phyloP scores from a whole-genome alignment of 2,797 vertebrate species.

The Calcarius lapponicus region DNA sequence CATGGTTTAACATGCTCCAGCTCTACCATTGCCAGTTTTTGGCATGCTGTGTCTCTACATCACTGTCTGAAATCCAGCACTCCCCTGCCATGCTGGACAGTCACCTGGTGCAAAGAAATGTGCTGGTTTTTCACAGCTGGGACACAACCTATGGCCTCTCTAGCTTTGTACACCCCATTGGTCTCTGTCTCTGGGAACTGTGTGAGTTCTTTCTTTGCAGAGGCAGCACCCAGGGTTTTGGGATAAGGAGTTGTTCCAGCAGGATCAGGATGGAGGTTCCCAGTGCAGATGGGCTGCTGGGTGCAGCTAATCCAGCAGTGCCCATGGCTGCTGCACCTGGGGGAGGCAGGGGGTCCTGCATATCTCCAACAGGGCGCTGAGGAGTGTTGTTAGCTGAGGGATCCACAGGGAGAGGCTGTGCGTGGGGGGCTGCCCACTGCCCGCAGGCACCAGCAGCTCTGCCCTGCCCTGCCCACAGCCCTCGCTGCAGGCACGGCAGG shows the following conservation, averaged over 20 bases:
- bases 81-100: not conserved
- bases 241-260: not conserved
- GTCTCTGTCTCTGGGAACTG: not conserved
- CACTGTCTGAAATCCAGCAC: not conserved
- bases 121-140: not conserved
- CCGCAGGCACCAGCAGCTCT: fast-evolving
- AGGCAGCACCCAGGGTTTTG: not conserved
- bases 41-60: not conserved
- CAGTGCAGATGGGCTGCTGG: not conserved
- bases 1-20: not conserved
- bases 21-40: not conserved
- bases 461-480: not conserved
- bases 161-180: not conserved
- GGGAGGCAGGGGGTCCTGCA: not conserved
- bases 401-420: not conserved
- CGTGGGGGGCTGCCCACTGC: not conserved
- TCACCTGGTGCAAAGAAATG: not conserved
- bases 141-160: not conserved
- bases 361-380: not conserved
- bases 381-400: not conserved
- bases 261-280: not conserved
- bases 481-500: fast-evolving
- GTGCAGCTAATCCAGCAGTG: not conserved
- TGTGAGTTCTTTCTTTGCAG: not conserved
- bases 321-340: not conserved